Conservation (phyloP, 2,113 vertebrate genomes). For the Oreocharis arfaki region DNA sequence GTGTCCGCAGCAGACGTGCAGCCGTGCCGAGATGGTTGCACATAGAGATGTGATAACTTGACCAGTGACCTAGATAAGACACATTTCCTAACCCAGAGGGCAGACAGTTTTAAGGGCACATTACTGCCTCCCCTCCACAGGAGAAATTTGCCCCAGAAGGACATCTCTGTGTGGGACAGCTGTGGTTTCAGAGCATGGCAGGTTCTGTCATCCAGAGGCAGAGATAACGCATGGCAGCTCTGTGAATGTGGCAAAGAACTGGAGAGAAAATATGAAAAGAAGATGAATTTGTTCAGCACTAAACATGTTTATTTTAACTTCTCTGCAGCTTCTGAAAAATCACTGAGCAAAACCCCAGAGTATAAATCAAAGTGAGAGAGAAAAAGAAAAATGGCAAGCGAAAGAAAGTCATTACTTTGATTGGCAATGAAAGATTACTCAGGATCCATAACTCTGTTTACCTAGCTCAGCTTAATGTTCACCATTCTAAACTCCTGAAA, state of each 20-base stretch:
- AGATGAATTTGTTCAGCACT: slow-evolving; percentile 30
- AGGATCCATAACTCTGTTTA: slow-evolving; percentile 27
- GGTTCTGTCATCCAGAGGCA: not conserved
- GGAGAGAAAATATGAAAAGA: slow-evolving; percentile 22
- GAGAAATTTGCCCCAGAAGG: not conserved
- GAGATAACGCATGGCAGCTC: not conserved
- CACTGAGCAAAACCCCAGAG: slow-evolving; percentile 33
- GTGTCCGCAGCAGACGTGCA: not conserved
- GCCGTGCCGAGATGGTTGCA: not conserved
- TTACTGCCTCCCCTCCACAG: not conserved
- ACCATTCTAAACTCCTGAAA: not conserved
- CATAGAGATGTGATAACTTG: not conserved
- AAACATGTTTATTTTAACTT: slow-evolving; percentile 58
- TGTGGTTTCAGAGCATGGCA: not conserved
- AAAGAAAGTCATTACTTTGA: slow-evolving; percentile 49
- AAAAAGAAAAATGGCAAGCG: not conserved
- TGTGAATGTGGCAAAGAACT: not conserved
- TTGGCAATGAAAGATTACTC: slow-evolving; percentile 44
- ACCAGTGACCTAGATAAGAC: not conserved
- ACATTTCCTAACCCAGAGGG: not conserved
- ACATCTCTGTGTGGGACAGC: not conserved
- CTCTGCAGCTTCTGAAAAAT: slow-evolving; percentile 47
- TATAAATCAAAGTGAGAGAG: slow-evolving; percentile 58
- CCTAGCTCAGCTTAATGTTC: not conserved
- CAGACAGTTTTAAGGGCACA: not conserved